Conservation (phyloP, 2,113 vertebrate genomes). For the Boleophthalmus pectinirostris region DNA sequence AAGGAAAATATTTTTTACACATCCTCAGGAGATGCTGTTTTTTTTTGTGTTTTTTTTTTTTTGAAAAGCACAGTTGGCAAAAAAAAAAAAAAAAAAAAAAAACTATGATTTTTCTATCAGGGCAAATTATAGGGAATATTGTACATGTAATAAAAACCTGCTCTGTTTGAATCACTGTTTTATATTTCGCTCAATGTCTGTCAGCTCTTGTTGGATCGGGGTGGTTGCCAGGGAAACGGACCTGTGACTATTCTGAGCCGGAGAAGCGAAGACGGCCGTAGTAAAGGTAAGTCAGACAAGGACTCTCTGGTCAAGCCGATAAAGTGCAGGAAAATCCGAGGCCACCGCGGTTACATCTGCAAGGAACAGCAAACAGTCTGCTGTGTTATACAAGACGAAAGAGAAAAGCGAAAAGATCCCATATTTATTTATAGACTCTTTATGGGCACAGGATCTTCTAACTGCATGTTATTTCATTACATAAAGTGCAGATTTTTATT, state of each 20-base stretch:
- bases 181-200: slow-evolving; percentile 53
- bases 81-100: slow-evolving; percentile 9
- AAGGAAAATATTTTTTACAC: slow-evolving; percentile 46
- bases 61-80: slow-evolving; percentile 39
- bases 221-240: slow-evolving; percentile 78
- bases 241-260: slow-evolving; percentile 73
- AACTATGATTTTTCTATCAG: slow-evolving; percentile 9
- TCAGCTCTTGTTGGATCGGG: slow-evolving; percentile 70
- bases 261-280: slow-evolving; percentile 42
- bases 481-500: not conserved
- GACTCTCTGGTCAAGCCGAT: slow-evolving; percentile 55
- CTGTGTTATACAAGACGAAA: slow-evolving; percentile 30
- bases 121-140: not conserved
- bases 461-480: not conserved
- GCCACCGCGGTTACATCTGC: slow-evolving; percentile 27
- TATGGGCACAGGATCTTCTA: not conserved
- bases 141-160: slow-evolving; percentile 29
- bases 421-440: slow-evolving; percentile 12
- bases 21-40: slow-evolving; percentile 32
- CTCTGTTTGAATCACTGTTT: slow-evolving; percentile 41
- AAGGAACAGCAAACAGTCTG: slow-evolving; percentile 22
- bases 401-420: slow-evolving; percentile 11
- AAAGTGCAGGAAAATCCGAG: slow-evolving; percentile 58
- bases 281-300: slow-evolving; percentile 66
- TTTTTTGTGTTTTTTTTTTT: too few species aligned